Evolutionary conservation across 1,140 invertebrate genomes (phyloP).

Genomic region (Diprion similis): DNA sequence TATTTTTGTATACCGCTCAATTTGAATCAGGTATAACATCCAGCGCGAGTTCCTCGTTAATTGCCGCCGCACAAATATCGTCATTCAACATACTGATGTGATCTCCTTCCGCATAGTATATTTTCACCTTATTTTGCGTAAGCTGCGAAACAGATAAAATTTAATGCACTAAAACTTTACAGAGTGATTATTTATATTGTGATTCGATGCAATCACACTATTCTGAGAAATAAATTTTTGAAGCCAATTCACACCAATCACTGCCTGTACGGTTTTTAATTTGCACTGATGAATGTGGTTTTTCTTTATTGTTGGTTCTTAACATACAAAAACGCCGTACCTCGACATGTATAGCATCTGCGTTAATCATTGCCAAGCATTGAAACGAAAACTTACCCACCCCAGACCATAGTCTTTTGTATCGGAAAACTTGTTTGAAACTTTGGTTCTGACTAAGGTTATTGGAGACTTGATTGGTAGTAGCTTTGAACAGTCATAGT

Average conservation of each 20-base stretch:
- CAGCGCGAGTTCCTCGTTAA: constrained; percentile 62
- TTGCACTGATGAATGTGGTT: too few species aligned
- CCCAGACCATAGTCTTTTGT: constrained; percentile 72
- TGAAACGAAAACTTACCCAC: constrained; percentile 36
- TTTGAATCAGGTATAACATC: constrained; percentile 42
- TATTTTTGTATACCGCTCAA: constrained; percentile 3
- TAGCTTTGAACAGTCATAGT: constrained; percentile 53
- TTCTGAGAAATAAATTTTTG: constrained; percentile 21
- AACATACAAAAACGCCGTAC: neutral
- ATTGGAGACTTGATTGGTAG: constrained; percentile 65
- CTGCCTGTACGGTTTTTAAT: too few species aligned
- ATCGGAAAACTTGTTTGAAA: constrained; percentile 55
- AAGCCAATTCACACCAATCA: neutral
- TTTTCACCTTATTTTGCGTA: constrained; percentile 43
- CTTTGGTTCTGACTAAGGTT: constrained; percentile 68
- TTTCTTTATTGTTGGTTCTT: neutral
- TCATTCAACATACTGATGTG: constrained; percentile 74
- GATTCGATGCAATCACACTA: neutral
- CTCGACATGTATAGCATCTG: too few species aligned
- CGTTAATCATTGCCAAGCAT: too few species aligned
- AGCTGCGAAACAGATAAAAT: constrained; percentile 36
- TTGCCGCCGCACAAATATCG: constrained; percentile 66
- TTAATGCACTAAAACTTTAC: neutral
- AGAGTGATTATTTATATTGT: too few species aligned
- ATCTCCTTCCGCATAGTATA: constrained; percentile 63